Base-by-base conservation (phyloP, 2,113 vertebrate genomes). In the Myxocyprinus asiaticus region DNA sequence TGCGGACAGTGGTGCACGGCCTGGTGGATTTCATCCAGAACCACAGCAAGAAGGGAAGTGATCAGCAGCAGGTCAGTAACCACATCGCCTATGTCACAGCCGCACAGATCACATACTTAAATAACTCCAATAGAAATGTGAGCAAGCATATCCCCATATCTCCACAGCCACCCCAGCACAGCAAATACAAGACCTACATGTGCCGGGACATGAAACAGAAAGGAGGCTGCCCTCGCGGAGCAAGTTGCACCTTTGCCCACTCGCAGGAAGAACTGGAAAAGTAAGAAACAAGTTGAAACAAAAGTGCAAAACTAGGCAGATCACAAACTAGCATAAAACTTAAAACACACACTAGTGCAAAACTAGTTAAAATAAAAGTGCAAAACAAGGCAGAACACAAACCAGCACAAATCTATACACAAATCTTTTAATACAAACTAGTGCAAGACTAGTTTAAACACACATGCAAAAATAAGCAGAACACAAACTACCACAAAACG, bases 171-270 rank as follows among this genome's bases (percentile, higher is more conserved):
- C 96, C 96, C 78, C 98, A 99, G 89, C 97, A 98, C 90, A 98
- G 97, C 93, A 99, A 99, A 84, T 99, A 98, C 83, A 99, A 99
- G 91, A 99, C 98, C 0, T 98, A 98, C 81, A 98, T 99, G 98
- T 99, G 98, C 85, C 93, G 98, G 62, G 98, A 99, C 89, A 98
- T 99, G 97, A 98, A 98, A 85, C 97, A 98, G 89, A 96, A 97
- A 86, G 97, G 98, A 82, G 97, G 97, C 44, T 99, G 97, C 87
- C 98, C 98, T 67, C 94, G 98, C 4, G 97, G 98, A 67, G 95
- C 96, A 86, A 98, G 96, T 92, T 99, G 98, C 86, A 98, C 97
- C 59, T 98, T 99, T 74, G 96, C 96, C 84, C 98, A 99, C 86
- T 97, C 98, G 62, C 98, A 99, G 89, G 97, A 99, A 89, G 98